A percentile compares a stretch with the other conserved stretches of the same genome.
Conservation (phyloP, 30 jellyfish, hydroid and myxozoan species). For the Rhopilema esculentum region DNA sequence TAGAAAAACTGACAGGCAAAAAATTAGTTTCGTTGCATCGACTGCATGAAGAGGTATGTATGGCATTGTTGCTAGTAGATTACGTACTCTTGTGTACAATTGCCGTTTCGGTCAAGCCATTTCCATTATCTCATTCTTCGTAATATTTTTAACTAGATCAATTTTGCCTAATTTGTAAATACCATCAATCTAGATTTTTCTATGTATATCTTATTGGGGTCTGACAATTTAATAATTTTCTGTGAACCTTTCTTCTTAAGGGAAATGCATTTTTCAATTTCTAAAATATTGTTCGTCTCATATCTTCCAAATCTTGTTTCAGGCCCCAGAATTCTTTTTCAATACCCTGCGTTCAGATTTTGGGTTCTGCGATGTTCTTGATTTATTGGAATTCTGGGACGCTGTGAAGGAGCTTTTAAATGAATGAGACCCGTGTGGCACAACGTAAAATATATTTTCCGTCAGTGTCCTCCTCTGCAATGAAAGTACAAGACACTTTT, state of each 20-base stretch:
- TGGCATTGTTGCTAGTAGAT: too few relatives aligned
- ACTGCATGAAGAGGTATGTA: constrained; percentile 51
- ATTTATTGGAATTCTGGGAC: constrained; percentile 67
- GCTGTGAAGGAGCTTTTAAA: constrained; percentile 48
- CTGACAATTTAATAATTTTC: too few relatives aligned
- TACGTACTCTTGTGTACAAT: too few relatives aligned
- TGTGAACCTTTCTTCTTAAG: too few relatives aligned
- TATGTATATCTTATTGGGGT: too few relatives aligned
- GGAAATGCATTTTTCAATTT: not conserved
- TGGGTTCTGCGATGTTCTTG: constrained; percentile 69
- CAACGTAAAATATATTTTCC: not conserved
- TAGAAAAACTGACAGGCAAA: constrained; percentile 50
- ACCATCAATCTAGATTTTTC: too few relatives aligned
- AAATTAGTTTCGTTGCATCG: constrained; percentile 21
- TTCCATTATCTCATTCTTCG: too few relatives aligned
- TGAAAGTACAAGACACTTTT: not conserved
- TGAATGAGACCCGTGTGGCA: not conserved
- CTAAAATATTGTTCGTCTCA: not conserved
- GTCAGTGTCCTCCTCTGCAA: not conserved
- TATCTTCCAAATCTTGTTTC: not conserved
- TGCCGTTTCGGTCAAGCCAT: too few relatives aligned
- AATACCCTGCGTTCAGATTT: constrained; percentile 61
- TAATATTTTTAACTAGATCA: too few relatives aligned
- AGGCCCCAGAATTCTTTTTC: constrained; percentile 85
- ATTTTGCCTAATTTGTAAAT: too few relatives aligned